phyloP scores from a whole-genome alignment of 2,797 vertebrate species.

The Mus caroli region DNA sequence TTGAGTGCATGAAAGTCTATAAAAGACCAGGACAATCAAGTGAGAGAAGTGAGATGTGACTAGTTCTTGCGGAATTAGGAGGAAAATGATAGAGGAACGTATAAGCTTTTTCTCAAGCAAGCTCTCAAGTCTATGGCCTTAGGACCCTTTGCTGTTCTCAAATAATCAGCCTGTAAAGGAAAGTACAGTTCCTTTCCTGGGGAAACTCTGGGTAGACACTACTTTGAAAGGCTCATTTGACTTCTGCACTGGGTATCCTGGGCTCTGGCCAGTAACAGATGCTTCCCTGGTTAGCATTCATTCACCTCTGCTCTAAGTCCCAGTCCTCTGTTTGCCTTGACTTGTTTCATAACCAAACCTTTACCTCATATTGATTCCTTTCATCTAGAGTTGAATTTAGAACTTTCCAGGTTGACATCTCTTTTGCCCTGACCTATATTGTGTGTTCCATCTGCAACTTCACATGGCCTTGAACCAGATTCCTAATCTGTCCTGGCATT shows the following conservation, averaged over 20 bases:
- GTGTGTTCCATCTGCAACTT: not conserved
- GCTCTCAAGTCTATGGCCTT: not conserved
- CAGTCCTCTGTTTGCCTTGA: not conserved
- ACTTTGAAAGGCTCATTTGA: not conserved
- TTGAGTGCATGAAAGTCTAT: not conserved
- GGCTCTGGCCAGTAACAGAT: not conserved
- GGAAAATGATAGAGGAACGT: not conserved
- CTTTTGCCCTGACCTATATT: not conserved
- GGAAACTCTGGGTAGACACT: not conserved
- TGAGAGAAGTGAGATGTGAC: not conserved
- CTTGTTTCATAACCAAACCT: not conserved
- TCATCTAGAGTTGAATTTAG: not conserved
- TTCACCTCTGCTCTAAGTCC: rapidly evolving
- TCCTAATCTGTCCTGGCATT: not conserved
- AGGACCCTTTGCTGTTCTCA: not conserved
- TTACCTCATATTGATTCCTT: not conserved
- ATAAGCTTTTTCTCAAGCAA: not conserved
- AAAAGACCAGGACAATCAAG: not conserved
- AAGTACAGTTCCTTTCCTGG: not conserved
- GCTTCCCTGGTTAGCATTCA: rapidly evolving
- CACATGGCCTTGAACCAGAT: not conserved
- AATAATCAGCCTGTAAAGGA: not conserved
- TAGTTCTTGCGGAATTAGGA: not conserved
- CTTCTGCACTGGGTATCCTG: rapidly evolving
- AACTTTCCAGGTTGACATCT: not conserved